Conservation (phyloP, 2,888 invertebrate species). For the Ophion slaviceki region DNA sequence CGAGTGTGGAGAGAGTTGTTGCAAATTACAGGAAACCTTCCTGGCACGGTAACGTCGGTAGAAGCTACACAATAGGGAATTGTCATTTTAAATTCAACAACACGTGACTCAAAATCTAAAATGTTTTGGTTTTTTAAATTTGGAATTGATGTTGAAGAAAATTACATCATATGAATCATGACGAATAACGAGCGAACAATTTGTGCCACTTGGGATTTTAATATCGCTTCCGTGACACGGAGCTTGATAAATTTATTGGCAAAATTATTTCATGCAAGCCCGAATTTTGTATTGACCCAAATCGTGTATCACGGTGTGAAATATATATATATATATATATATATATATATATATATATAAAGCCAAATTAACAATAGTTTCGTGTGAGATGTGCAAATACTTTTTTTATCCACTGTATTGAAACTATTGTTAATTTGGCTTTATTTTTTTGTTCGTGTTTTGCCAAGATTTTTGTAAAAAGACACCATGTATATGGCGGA, state of each 20-base stretch:
- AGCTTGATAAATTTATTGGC: conserved; percentile 27
- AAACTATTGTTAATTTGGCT: too few species aligned
- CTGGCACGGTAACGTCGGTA: neutral
- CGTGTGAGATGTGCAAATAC: too few species aligned
- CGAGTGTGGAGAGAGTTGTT: conserved; percentile 28
- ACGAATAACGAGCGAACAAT: neutral
- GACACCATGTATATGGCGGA: too few species aligned
- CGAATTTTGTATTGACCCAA: conserved; percentile 48
- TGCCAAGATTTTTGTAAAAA: too few species aligned
- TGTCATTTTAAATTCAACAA: neutral
- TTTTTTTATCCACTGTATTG: too few species aligned
- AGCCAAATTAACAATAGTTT: too few species aligned
- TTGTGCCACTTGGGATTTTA: neutral
- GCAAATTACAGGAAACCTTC: conserved; percentile 2
- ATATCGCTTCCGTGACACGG: conserved; percentile 2
- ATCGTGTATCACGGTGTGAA: too few species aligned
- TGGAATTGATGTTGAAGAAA: conserved; percentile 2
- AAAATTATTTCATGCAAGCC: conserved; percentile 24
- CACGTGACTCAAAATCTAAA: neutral
- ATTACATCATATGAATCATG: neutral
- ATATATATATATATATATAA: too few species aligned
- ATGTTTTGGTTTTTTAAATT: neutral
- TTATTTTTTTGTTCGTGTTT: too few species aligned
- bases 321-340: too few species aligned
- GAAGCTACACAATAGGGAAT: conserved; percentile 2